Conservation (phyloP, 2,797 vertebrate species). For the Neosalanx taihuensis region DNA sequence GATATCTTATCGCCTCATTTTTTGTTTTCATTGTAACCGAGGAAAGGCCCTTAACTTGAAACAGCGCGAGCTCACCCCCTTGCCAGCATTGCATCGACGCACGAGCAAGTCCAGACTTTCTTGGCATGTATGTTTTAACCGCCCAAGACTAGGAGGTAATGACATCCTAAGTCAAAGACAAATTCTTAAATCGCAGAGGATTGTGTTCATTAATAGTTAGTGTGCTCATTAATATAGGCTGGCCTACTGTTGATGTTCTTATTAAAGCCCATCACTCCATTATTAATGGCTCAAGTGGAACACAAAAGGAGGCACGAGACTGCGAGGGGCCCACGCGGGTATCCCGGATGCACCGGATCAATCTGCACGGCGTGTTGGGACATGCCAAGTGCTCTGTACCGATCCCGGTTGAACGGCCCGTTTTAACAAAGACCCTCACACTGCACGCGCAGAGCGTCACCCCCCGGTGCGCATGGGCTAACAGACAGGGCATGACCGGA, state of each 20-base stretch:
- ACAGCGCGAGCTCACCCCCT: neutral
- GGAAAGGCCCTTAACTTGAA: neutral
- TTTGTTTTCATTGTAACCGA: constrained; percentile 25
- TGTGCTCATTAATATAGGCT: constrained; percentile 55
- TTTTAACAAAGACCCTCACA: constrained; percentile 9
- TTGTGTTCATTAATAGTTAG: constrained; percentile 42
- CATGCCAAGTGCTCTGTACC: neutral
- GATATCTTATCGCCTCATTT: constrained; percentile 35
- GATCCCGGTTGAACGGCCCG: neutral
- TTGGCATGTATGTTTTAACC: neutral
- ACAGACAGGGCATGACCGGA: neutral
- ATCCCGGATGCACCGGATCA: neutral
- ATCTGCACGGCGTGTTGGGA: neutral
- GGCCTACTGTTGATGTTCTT: constrained; percentile 56
- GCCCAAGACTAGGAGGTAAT: constrained; percentile 27
- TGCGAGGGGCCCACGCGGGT: neutral
- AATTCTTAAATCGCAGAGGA: constrained; percentile 39
- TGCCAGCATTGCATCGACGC: neutral
- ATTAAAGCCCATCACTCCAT: constrained; percentile 65
- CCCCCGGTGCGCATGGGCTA: neutral
- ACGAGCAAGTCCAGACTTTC: neutral
- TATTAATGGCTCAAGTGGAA: constrained; percentile 63
- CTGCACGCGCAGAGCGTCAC: neutral
- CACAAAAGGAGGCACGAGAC: constrained; percentile 48
- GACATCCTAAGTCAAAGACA: constrained; percentile 28